Percentiles rank a stretch among this genome's conserved stretches.
Conservation (phyloP, 2,113 vertebrate species). For the Anseranas semipalmata region DNA sequence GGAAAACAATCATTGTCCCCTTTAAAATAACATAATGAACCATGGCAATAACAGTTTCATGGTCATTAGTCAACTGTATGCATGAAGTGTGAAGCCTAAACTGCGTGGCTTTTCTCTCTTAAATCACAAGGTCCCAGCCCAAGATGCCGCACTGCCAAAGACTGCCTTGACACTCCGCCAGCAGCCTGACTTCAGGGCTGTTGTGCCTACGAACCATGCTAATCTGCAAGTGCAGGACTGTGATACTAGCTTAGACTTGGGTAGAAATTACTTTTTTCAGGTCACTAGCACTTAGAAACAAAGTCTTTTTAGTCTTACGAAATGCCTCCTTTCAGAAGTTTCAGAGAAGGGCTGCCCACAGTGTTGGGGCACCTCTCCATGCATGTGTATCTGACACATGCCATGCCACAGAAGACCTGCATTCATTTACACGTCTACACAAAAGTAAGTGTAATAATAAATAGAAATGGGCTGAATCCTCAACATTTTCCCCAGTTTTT, state of each 20-base stretch:
- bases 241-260: neutral
- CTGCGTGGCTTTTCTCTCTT: neutral
- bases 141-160: accelerated
- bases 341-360: neutral
- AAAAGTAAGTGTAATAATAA: neutral
- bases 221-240: neutral
- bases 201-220: accelerated
- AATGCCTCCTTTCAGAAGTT: neutral
- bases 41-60: neutral
- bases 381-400: neutral
- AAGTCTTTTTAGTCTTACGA: neutral
- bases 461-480: neutral
- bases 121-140: neutral
- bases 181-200: neutral
- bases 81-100: neutral
- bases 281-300: neutral
- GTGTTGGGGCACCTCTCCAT: neutral
- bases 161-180: accelerated
- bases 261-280: neutral
- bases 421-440: neutral
- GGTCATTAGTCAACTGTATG: neutral
- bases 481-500: neutral
- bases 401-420: neutral
- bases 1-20: neutral
- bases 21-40: neutral